Conservation (phyloP, 2,113 vertebrate species). For the Cariama cristata region DNA sequence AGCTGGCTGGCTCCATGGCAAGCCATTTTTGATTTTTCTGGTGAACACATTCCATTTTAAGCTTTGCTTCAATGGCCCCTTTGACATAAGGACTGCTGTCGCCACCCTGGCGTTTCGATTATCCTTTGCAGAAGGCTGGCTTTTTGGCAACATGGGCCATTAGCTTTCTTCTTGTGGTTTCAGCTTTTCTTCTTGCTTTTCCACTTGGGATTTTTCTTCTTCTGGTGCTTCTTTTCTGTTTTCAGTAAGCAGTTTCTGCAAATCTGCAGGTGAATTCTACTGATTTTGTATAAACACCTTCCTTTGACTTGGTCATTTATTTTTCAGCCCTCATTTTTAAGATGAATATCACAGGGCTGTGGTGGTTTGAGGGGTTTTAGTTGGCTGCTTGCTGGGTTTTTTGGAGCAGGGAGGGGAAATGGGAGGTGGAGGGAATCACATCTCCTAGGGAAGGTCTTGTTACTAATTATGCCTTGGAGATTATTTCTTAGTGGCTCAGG, state of each 20-base stretch:
- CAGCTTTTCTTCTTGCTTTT: neutral
- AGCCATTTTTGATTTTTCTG: neutral
- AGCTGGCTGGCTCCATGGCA: neutral
- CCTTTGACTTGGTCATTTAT: neutral
- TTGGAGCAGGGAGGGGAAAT: neutral
- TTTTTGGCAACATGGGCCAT: neutral
- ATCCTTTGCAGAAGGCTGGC: neutral
- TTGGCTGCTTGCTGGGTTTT: neutral
- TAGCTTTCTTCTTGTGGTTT: neutral
- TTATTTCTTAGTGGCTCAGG: neutral
- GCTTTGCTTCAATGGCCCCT: neutral
- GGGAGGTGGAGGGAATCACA: neutral
- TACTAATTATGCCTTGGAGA: slow-evolving; percentile 1
- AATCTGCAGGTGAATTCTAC: neutral
- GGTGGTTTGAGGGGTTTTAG: neutral
- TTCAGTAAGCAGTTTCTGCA: neutral
- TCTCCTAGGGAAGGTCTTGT: neutral
- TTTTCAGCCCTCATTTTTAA: neutral
- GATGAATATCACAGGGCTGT: neutral
- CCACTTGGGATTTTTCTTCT: neutral
- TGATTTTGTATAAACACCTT: neutral
- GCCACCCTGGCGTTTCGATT: neutral
- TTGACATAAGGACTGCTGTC: neutral
- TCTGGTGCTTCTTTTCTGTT: neutral
- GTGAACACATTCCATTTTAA: neutral